Conservation (phyloP, 2,797 vertebrate genomes). For the Crocidura indochinensis region DNA sequence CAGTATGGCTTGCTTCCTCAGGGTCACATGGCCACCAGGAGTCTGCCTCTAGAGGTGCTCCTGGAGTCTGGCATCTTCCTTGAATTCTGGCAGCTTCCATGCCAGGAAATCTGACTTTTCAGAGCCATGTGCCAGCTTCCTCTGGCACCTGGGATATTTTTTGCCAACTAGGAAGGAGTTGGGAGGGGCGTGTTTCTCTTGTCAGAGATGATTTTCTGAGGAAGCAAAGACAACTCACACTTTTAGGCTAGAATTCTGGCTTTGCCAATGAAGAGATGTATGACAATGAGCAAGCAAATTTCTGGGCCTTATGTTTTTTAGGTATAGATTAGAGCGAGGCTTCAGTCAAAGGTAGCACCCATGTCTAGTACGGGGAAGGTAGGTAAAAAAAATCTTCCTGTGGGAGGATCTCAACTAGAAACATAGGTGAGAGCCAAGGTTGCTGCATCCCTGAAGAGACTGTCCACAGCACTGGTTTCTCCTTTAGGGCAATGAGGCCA, state of each 20-base stretch:
- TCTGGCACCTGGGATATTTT: neutral
- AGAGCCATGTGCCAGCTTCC: neutral
- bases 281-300: neutral
- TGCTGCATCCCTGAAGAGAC: too few species aligned
- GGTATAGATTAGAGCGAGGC: neutral
- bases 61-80: conserved; percentile 71
- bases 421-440: too few species aligned
- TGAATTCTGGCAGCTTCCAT: conserved; percentile 50
- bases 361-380: too few species aligned
- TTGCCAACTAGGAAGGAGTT: too few species aligned
- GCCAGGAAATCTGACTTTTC: neutral
- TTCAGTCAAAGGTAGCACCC: too few species aligned
- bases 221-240: neutral
- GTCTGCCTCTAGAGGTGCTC: neutral
- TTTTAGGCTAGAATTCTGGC: conserved; percentile 5
- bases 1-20: neutral
- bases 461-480: too few species aligned
- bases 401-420: neutral
- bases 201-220: neutral
- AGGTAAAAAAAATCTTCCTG: too few species aligned
- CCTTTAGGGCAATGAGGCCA: neutral
- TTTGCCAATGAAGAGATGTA: conserved; percentile 17
- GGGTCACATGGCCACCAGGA: too few species aligned
- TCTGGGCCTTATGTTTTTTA: conserved; percentile 9
- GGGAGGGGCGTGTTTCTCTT: too few species aligned